Evolutionary conservation across 2,797 vertebrate species (phyloP).

Genomic region (Lutra lutra): DNA sequence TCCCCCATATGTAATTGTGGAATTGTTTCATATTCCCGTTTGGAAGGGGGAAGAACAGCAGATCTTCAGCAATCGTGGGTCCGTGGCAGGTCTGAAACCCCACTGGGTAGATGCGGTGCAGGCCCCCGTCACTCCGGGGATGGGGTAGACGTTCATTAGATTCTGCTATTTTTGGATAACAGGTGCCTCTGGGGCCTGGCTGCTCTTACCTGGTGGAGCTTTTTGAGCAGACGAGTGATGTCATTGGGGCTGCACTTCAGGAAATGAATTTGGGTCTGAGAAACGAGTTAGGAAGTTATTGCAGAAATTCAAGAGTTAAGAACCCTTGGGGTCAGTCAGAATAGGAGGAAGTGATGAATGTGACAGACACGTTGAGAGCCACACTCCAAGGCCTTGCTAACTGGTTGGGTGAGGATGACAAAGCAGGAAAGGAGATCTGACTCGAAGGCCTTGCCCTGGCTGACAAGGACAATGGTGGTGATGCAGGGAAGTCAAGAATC

Average conservation of each 20-base stretch:
- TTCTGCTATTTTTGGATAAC: background rate
- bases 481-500: background rate
- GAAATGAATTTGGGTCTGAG: conserved; percentile 1
- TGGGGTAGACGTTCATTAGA: background rate
- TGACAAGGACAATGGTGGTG: background rate
- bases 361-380: background rate
- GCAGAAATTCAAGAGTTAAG: background rate
- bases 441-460: background rate
- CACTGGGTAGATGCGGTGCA: background rate
- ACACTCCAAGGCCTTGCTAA: background rate
- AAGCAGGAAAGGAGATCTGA: background rate
- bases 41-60: background rate
- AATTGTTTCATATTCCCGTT: background rate
- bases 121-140: background rate
- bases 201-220: background rate
- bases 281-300: background rate
- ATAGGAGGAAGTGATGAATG: background rate
- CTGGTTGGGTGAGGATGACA: background rate
- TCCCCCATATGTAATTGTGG: background rate
- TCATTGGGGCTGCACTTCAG: background rate
- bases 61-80: background rate
- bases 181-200: background rate
- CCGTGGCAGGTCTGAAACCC: background rate
- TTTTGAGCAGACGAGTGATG: background rate
- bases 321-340: background rate